A percentile compares a stretch with the other conserved stretches of the same genome.
These are phyloP conservation scores for Galago senegalensis DNA, from an alignment of 2,797 vertebrate genomes.

Conservation along the genomic window DNA sequence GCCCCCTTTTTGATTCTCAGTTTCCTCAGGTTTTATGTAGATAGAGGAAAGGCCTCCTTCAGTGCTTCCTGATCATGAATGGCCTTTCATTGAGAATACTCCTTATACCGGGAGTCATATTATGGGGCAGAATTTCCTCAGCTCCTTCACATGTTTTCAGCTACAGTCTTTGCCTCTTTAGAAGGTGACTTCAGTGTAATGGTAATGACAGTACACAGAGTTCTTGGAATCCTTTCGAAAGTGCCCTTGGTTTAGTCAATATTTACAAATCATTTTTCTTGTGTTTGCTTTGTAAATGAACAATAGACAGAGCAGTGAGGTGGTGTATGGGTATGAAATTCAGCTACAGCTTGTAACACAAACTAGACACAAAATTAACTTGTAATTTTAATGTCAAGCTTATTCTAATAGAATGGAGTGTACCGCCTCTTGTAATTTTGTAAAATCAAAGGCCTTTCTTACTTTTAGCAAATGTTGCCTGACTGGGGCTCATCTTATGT, in stretches of 20 bases:
- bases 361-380: not conserved
- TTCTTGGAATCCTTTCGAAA: conserved; percentile 72
- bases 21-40: no score
- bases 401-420: not conserved
- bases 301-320: not conserved
- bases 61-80: no score
- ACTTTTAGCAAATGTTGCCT: not conserved
- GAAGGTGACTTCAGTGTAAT: not conserved
- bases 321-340: not conserved
- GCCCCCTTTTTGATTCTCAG: no score
- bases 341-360: not conserved
- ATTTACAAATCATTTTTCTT: conserved; percentile 63
- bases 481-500: not conserved
- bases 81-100: no score
- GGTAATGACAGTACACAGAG: not conserved
- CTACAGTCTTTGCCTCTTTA: not conserved
- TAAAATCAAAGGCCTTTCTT: not conserved
- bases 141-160: not conserved
- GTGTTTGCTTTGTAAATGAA: conserved; percentile 67
- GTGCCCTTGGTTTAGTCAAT: conserved; percentile 55
- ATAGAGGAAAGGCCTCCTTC: no score
- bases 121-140: no score
- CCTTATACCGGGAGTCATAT: no score
- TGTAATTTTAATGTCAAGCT: not conserved
- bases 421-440: not conserved